These are phyloP conservation scores for Oligia strigilis DNA, from an alignment of 2,888 invertebrate species.

Conservation along the genomic window DNA sequence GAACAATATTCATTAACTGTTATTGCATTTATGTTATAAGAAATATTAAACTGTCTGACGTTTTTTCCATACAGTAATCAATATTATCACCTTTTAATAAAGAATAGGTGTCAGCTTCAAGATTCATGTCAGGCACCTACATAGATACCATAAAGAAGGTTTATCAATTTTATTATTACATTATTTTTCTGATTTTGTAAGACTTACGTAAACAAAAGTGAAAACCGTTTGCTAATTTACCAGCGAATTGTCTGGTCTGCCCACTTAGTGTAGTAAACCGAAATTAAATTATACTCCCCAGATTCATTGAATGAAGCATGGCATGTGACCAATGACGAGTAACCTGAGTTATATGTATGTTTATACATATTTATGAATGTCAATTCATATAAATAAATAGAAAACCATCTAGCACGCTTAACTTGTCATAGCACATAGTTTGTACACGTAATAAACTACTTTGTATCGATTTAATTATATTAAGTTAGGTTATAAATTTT, in stretches of 20 bases:
- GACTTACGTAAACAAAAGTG: neutral
- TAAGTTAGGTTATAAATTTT: slow-evolving; percentile 57
- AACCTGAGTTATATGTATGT: neutral
- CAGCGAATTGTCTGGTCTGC: neutral
- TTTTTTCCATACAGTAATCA: neutral
- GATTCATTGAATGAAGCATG: slow-evolving; percentile 41
- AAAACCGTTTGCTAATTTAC: neutral
- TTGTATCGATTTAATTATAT: slow-evolving; percentile 10
- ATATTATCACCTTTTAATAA: slow-evolving; percentile 1
- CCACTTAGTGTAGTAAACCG: neutral
- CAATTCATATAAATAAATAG: slow-evolving; percentile 6
- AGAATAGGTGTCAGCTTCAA: slow-evolving; percentile 8
- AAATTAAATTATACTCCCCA: neutral
- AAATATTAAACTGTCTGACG: neutral
- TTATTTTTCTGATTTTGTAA: neutral
- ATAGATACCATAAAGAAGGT: neutral
- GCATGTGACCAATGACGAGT: slow-evolving; percentile 50
- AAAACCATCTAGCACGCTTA: slow-evolving; percentile 6
- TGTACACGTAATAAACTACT: neutral
- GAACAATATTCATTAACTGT: slow-evolving; percentile 24
- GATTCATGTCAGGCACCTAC: slow-evolving; percentile 2
- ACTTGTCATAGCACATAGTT: neutral
- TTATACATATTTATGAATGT: slow-evolving; percentile 9
- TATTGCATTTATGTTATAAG: slow-evolving; percentile 16
- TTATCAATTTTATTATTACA: neutral